phyloP scores from a whole-genome alignment of 2,113 vertebrate genomes.

The Antidorcas marsupialis region DNA sequence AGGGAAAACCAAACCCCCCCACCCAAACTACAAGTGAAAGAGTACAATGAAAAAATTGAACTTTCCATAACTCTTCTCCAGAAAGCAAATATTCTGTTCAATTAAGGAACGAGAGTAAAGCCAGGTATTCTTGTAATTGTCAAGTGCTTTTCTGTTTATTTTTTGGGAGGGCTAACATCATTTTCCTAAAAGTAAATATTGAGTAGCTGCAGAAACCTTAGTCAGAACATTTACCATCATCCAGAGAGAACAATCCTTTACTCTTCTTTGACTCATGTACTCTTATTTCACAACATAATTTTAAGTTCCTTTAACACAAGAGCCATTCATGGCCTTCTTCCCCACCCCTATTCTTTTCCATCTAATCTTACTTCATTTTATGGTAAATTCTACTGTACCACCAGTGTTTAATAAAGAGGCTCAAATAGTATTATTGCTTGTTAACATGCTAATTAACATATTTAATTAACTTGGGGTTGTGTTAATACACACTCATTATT shows the following conservation, averaged over 20 bases:
- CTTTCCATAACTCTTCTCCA: neutral
- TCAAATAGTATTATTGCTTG: neutral
- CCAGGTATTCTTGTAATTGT: neutral
- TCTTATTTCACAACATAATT: neutral
- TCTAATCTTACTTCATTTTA: neutral
- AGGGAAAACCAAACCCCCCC: neutral
- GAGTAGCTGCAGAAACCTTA: neutral
- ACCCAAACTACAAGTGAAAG: neutral
- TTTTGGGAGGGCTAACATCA: neutral
- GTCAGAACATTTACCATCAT: neutral
- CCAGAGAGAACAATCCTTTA: neutral
- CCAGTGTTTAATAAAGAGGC: neutral
- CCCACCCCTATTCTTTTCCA: neutral
- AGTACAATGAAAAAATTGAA: neutral
- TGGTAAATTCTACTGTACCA: neutral
- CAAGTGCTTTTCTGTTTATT: neutral
- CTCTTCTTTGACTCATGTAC: neutral
- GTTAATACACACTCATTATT: neutral
- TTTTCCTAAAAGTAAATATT: neutral
- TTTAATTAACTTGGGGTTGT: constrained; percentile 3
- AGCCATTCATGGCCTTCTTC: neutral
- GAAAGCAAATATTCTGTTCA: neutral
- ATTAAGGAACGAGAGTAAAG: constrained; percentile 5
- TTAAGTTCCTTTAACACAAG: neutral
- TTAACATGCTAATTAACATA: neutral